Conservation (phyloP, 2,888 invertebrate species). For the Standfussiana lucernea region DNA sequence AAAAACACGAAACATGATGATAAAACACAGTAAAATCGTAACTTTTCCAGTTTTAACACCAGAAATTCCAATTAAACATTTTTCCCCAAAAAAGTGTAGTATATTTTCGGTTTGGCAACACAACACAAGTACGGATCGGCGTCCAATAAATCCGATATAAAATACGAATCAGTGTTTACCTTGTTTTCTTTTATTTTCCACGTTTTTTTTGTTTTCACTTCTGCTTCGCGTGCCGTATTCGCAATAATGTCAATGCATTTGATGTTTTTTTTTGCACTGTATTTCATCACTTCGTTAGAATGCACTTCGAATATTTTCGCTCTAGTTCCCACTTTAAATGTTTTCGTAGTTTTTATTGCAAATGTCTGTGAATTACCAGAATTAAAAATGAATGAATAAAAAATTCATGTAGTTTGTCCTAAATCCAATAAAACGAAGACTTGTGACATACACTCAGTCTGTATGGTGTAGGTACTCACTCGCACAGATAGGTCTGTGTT, state of each 20-base stretch:
- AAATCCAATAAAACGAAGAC: background rate
- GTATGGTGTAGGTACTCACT: too few species aligned
- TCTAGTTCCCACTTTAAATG: constrained; percentile 27
- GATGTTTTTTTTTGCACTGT: constrained; percentile 23
- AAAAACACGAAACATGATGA: constrained; percentile 14
- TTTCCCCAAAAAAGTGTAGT: constrained; percentile 38
- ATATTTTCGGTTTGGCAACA: constrained; percentile 66
- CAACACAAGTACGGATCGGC: constrained; percentile 58
- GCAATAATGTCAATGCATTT: constrained; percentile 58
- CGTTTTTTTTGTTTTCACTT: constrained; percentile 71
- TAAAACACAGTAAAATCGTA: constrained; percentile 27
- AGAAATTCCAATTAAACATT: constrained; percentile 39
- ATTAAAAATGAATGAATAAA: background rate
- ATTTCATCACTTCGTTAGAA: constrained; percentile 9
- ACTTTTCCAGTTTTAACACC: constrained; percentile 36
- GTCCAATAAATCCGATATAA: constrained; percentile 79
- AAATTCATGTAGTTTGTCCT: background rate
- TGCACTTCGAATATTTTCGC: constrained; percentile 17
- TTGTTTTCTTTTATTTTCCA: constrained; percentile 76
- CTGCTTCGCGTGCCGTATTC: constrained; percentile 58
- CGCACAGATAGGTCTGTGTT: background rate
- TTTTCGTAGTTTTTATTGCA: constrained; percentile 2
- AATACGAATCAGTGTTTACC: constrained; percentile 78
- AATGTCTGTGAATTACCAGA: background rate
- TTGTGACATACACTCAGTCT: too few species aligned